Base-by-base conservation (phyloP, 2,888 invertebrate genomes). In the Graphium colonna region DNA sequence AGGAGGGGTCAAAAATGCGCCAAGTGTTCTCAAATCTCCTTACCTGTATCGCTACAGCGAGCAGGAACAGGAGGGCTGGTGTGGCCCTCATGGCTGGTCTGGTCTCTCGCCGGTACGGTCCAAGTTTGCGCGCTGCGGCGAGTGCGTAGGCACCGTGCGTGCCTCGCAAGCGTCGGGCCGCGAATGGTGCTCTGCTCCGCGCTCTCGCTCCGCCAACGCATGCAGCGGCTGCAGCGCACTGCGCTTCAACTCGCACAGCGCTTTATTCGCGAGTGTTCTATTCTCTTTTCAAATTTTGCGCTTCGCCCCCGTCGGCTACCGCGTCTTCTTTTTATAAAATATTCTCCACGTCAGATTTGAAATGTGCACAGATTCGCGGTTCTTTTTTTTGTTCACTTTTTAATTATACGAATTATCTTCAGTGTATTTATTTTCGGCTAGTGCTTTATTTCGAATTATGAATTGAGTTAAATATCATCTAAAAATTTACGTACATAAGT, bases 121-220 rank as follows among this genome's bases (percentile, higher is more conserved):
- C 59, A 80, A 83, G 77, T 79, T 77, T 61, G 64, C 67, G 62
- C 65, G 56, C 56, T 63, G 62, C 67, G 74, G 65, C 64, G 61
- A 67, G 69, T 75, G 80, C 78, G 75, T 69, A 71, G 68, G 71
- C 76, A 68, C 70, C 79, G 77, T 73, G 77, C 77, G 78, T 78
- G 79, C 84, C 77, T 69, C 77, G 68, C 77, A 64, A 75, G 73
- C 70, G 78, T 71, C 80, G 71, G 73, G 72, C 74, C 76, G 82
- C 84, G 84, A 86, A 78, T 87, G 85, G 21, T 21, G 21, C 47
- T 42, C 68, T 60, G 65, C 52, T 52, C 52, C 40, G 57, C 55
- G 46, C 52, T n/a, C n/a, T 63, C 65, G 62, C 47, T n/a, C n/a
- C n/a, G n/a, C n/a, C n/a, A 8, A 31, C 41, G 15, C n/a, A 3